These are phyloP conservation scores for Amblyopsis hoosieri DNA, from an alignment of 2,797 vertebrate genomes.

Conservation along the genomic window DNA sequence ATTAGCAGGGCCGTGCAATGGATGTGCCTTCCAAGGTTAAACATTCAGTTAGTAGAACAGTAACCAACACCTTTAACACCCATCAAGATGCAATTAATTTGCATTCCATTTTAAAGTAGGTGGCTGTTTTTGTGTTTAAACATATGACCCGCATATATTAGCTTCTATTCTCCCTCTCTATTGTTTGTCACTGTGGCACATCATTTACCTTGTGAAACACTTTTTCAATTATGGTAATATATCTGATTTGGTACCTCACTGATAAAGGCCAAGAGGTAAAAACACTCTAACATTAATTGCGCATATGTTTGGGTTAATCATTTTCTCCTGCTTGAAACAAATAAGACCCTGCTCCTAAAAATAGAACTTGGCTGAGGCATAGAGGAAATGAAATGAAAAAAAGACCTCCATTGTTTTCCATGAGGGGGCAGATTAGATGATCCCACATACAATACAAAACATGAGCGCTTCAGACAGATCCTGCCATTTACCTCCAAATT, in stretches of 20 bases:
- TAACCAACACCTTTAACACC: constrained; percentile 16
- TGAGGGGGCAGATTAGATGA: constrained; percentile 44
- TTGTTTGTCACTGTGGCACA: neutral
- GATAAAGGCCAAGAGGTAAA: constrained; percentile 7
- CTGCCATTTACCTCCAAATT: constrained; percentile 27
- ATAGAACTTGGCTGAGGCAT: constrained; percentile 41
- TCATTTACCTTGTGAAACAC: constrained; percentile 14
- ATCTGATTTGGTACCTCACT: constrained; percentile 16
- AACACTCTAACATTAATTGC: constrained; percentile 39
- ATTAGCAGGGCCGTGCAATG: neutral
- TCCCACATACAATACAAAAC: constrained; percentile 21
- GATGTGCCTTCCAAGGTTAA: neutral
- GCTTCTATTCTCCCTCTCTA: too few species aligned
- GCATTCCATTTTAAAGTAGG: constrained; percentile 25
- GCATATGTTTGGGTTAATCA: constrained; percentile 35
- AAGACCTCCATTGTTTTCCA: constrained; percentile 53
- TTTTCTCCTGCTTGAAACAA: constrained; percentile 38
- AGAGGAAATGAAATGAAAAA: constrained; percentile 55
- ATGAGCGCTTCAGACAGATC: constrained; percentile 15
- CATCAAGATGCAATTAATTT: constrained; percentile 41
- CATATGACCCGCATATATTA: too few species aligned
- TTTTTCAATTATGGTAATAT: constrained; percentile 8
- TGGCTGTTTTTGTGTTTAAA: neutral
- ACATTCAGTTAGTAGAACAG: constrained; percentile 20
- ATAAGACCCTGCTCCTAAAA: constrained; percentile 34